Evolutionary conservation across 2,888 invertebrate species (phyloP).

Genomic region (Crossocerus cetratus): DNA sequence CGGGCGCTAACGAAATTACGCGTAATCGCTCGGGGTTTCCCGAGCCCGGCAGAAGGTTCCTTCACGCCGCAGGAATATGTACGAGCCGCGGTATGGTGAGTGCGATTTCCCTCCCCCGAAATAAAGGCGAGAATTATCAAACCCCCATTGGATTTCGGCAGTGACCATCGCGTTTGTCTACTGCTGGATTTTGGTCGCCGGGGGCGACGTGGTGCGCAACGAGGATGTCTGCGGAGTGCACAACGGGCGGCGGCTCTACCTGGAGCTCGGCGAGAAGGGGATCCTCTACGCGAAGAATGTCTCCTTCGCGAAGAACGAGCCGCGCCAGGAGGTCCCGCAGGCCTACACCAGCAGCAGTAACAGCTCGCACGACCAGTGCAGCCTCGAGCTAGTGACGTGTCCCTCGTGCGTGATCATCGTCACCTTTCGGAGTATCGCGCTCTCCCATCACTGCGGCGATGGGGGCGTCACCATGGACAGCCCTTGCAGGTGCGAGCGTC

Average conservation of each 20-base stretch:
- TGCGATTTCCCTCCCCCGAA: not conserved
- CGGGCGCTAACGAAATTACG: conserved; percentile 68
- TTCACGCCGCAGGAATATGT: conserved; percentile 66
- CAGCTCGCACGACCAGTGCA: conserved; percentile 79
- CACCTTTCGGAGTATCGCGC: conserved; percentile 77
- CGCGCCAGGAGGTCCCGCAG: conserved; percentile 56
- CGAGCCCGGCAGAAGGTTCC: conserved; percentile 61
- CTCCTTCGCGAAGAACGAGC: conserved; percentile 63
- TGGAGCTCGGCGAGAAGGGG: conserved; percentile 75
- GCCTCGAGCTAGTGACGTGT: conserved; percentile 84
- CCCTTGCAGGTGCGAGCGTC: conserved; percentile 74
- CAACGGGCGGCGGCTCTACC: conserved; percentile 74
- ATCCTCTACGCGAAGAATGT: conserved; percentile 73
- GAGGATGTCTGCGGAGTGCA: conserved; percentile 75
- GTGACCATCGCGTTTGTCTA: not conserved
- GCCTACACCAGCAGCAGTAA: conserved; percentile 61
- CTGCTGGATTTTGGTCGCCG: conserved; percentile 28
- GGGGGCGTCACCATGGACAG: conserved; percentile 71
- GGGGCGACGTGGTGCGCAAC: conserved; percentile 65
- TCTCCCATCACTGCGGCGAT: conserved; percentile 74
- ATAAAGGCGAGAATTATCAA: not conserved
- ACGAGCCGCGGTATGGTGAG: conserved; percentile 67
- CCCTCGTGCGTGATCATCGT: conserved; percentile 82
- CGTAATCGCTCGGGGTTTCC: conserved; percentile 68
- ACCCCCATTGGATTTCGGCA: not conserved